Evolutionary conservation across 1,140 invertebrate species (phyloP).

Genomic region (Nilaparvata lugens): DNA sequence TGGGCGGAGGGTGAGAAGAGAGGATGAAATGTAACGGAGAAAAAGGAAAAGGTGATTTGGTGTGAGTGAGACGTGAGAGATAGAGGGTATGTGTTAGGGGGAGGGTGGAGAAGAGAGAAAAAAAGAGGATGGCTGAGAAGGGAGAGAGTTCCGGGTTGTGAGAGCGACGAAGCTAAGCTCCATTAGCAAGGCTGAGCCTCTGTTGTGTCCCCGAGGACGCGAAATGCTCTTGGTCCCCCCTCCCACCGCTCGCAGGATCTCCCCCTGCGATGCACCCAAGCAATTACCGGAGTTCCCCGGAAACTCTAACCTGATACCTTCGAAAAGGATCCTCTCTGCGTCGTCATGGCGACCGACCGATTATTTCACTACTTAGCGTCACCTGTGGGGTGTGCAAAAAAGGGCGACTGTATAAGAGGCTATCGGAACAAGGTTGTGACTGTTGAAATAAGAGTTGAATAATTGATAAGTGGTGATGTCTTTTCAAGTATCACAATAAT

Average conservation of each 20-base stretch:
- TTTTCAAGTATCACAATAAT: too few species aligned
- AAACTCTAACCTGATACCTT: constrained; percentile 4
- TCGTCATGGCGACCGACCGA: not conserved
- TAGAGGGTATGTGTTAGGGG: too few species aligned
- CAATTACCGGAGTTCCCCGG: constrained; percentile 3
- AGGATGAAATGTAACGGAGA: too few species aligned
- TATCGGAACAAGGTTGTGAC: too few species aligned
- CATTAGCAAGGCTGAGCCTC: not conserved
- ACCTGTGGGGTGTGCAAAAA: not conserved
- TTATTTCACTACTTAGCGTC: constrained; percentile 1
- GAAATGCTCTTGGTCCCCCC: not conserved
- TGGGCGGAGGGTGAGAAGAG: too few species aligned
- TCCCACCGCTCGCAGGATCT: not conserved
- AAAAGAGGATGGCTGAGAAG: not conserved
- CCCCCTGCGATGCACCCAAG: not conserved
- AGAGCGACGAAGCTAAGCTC: not conserved
- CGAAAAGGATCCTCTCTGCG: not conserved
- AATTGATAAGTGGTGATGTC: too few species aligned
- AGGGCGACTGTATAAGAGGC: too few species aligned
- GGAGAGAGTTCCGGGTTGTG: not conserved
- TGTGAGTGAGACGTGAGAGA: too few species aligned
- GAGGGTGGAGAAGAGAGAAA: too few species aligned
- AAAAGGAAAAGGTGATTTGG: too few species aligned
- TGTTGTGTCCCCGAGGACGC: not conserved
- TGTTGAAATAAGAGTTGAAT: too few species aligned